phyloP scores from a whole-genome alignment of 2,797 vertebrate genomes.

The Morus bassanus region DNA sequence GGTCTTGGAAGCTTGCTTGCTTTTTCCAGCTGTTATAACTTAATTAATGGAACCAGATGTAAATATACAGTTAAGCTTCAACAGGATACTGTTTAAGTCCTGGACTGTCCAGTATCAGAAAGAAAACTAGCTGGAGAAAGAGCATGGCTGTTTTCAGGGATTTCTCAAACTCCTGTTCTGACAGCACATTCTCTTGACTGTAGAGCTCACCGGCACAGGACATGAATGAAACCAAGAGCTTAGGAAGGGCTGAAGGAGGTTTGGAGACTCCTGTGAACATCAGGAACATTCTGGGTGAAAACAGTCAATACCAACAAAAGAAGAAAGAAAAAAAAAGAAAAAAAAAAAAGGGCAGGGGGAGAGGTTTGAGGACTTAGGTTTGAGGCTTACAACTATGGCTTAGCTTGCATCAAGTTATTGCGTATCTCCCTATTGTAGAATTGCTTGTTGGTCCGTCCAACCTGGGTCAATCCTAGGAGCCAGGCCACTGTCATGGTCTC shows the following conservation, averaged over 20 bases:
- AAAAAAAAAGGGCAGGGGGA: not conserved
- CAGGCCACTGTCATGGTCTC: not conserved
- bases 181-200: not conserved
- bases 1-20: slow-evolving; percentile 1
- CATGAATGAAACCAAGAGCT: not conserved
- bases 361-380: not conserved
- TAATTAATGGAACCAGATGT: slow-evolving; percentile 28
- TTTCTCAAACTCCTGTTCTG: not conserved
- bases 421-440: not conserved
- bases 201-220: not conserved
- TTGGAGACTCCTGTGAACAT: not conserved
- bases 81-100: not conserved
- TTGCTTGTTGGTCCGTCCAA: not conserved
- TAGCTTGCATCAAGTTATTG: not conserved
- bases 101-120: not conserved
- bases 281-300: not conserved
- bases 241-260: not conserved
- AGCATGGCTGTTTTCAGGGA: not conserved
- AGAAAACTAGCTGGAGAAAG: slow-evolving; percentile 3
- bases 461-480: not conserved
- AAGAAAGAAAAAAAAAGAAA: not conserved
- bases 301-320: not conserved
- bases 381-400: not conserved
- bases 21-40: slow-evolving; percentile 22
- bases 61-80: slow-evolving; percentile 26